phyloP scores from a whole-genome alignment of 2,888 invertebrate species.

The Tenthredo scrophulariae region DNA sequence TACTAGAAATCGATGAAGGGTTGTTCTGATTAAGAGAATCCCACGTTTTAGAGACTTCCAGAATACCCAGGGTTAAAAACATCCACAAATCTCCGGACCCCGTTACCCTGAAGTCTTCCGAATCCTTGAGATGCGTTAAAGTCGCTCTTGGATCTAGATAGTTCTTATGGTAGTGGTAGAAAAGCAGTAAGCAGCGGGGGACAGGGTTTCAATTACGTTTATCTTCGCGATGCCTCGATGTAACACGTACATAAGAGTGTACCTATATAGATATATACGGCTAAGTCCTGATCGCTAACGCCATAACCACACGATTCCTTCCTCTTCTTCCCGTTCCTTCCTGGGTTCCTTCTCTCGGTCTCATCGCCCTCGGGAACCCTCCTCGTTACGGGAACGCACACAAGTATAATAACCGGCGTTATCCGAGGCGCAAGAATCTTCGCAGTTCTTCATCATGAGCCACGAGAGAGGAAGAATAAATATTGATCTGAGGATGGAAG shows the following conservation, averaged over 20 bases:
- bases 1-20: neutral
- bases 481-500: neutral
- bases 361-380: conserved; percentile 37
- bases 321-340: conserved; percentile 2
- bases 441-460: conserved; percentile 11
- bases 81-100: neutral
- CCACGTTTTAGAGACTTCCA: neutral
- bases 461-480: conserved; percentile 5
- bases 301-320: conserved; percentile 39
- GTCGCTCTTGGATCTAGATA: neutral
- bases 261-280: neutral
- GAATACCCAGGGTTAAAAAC: neutral
- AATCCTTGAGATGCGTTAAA: neutral
- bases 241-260: conserved; percentile 18
- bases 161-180: neutral
- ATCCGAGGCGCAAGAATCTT: conserved; percentile 26
- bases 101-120: neutral
- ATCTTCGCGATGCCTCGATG: conserved; percentile 13
- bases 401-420: conserved; percentile 37
- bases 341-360: neutral
- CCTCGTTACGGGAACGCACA: conserved; percentile 34
- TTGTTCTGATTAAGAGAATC: neutral
- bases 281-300: conserved; percentile 37
- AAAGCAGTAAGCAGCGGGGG: conserved; percentile 37
- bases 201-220: conserved; percentile 46